Base-by-base conservation (phyloP, 2,113 vertebrate genomes). In the Ranitomeya variabilis region DNA sequence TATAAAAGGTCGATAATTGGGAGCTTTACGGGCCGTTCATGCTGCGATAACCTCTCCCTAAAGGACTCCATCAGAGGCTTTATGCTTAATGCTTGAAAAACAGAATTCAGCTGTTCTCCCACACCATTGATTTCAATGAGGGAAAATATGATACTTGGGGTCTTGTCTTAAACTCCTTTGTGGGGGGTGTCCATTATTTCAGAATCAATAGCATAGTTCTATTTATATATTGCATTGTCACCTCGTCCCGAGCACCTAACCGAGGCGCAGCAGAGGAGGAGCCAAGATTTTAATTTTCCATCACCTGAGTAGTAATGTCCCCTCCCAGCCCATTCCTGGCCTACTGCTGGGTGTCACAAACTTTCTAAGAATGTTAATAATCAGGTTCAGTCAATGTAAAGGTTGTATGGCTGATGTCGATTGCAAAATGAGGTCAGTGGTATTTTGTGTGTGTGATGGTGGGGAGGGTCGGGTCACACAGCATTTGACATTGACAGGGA, bases 291-390 rank as follows among this genome's bases (percentile, higher is more conserved):
- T 73, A 45, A 76, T 45, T 31, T 23, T 37, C 73, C 77, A 23
- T 55, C 52, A 79, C 77, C 77, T 57, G 77, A 79, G 51, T 15
- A 23, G 52, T 15, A 15, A 13, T 14, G 52, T 79, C 77, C 11
- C 21, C 77, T n/a, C 73, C 73, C 52, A 57, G 77, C 52, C 52
- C 76, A 19, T 14, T 67, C 64, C 21, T 7, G 76, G 51, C 19
- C 54, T 18, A 78, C 76, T 54, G 4, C 76, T n/a, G 31, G 73
- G 73, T 76, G 77, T 79, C 77, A 79, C 51, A 79, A 79, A 79
- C 77, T 55, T 79, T 79, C 77, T 79, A 57, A 79, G 77, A 79
- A 79, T 79, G 77, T 79, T 57, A 79, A 79, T 79, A 57, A 23
- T 13, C n/a, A 37, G 31, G 37, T 55, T 7, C 21, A 12, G 76